Base-by-base conservation (phyloP, 1,140 invertebrate species). In the Arctopsyche grandis region DNA sequence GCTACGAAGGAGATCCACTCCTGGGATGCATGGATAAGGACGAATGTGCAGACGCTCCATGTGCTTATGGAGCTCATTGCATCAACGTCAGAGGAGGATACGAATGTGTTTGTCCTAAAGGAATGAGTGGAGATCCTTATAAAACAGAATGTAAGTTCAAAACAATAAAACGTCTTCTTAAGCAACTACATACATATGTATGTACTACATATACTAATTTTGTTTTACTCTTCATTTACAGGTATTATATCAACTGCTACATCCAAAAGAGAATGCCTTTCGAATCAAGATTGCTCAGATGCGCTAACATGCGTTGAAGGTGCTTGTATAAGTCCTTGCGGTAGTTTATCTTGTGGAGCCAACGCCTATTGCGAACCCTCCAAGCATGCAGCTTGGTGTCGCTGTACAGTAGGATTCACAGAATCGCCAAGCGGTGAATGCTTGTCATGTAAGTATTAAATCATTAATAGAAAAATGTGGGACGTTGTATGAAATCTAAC, bases 301-400 rank as follows among this genome's bases (percentile, higher is more conserved):
- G 94, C 93, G 70, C 87, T 96, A 52, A 90, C 93, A 26, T 98
- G 96, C 84, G 88, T 93, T 5, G 91, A 93, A 60, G 93, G 92
- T 5, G 91, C 90, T 63, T 97, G 95, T 85, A 86, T 93, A 4
- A 96, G 96, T 86, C 95, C 96, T 5, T 98, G 96, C 82, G 89
- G 90, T 22, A 90, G 89, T 58, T 87, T 96, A 52, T 90, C 92
- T 7, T 98, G 96, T 84, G 95, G 95, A 22, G 87, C 91, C 0
- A 95, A 97, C 87, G 94, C 96, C 4, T 93, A 93, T 83, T 98
- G 96, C 85, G 94, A 96, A 87, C 92, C 95, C 0, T 93, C 96
- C 80, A 93, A 96, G 83, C 96, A 98, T 85, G 94, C 93, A 0
- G 94, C 95, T 3, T 95, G 94, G 93, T 98, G 96, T 85, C 90